Conservation (phyloP, 2,797 vertebrate genomes). For the Sebastes goodei region DNA sequence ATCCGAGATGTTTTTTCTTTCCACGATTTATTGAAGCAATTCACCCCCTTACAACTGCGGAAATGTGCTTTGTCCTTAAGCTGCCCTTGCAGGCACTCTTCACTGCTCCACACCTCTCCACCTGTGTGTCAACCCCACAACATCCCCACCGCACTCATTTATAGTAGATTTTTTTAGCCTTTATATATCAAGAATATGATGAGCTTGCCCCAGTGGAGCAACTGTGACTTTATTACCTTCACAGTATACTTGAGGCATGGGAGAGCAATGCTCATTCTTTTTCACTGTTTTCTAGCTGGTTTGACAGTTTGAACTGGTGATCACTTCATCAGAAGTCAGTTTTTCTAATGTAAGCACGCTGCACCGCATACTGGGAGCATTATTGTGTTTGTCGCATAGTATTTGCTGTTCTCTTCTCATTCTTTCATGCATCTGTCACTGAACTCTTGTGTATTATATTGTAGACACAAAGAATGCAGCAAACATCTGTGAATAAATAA, state of each 20-base stretch:
- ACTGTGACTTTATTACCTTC: background rate
- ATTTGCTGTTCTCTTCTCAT: slow-evolving; percentile 10
- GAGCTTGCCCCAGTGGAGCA: background rate
- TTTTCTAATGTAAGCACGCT: background rate
- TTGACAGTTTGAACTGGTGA: background rate
- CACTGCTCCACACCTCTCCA: background rate
- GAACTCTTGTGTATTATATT: slow-evolving; percentile 15
- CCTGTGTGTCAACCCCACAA: background rate
- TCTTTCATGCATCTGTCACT: slow-evolving; percentile 15
- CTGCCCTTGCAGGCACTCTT: background rate
- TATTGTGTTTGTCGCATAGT: background rate
- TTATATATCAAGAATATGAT: slow-evolving; percentile 12
- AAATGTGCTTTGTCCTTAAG: slow-evolving; percentile 47
- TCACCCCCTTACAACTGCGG: slow-evolving; percentile 32
- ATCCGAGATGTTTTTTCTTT: slow-evolving; percentile 46
- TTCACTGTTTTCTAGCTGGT: background rate
- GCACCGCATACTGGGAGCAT: background rate
- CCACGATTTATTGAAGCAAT: slow-evolving; percentile 62
- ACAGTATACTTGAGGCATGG: background rate
- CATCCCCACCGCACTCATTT: background rate
- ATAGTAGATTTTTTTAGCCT: background rate
- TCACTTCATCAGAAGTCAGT: background rate
- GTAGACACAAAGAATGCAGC: slow-evolving; percentile 29
- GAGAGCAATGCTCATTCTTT: background rate
- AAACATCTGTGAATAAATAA: slow-evolving; percentile 61